Conservation (phyloP, 1,140 invertebrate species). For the Fopius arisanus region DNA sequence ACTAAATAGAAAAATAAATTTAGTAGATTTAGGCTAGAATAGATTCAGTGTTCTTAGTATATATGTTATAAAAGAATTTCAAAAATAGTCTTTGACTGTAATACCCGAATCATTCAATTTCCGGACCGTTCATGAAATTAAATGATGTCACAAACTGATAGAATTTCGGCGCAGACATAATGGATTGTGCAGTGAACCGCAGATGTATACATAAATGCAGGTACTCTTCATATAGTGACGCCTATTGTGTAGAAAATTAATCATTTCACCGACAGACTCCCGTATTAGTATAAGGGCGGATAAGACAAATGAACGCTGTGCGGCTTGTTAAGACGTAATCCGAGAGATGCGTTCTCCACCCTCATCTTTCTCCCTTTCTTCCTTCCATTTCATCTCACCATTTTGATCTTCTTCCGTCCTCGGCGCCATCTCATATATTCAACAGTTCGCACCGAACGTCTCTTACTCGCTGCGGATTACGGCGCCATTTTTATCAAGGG, state of each 20-base stretch:
- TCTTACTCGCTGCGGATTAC: not conserved
- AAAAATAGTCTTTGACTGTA: too few relatives aligned
- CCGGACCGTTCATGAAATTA: not conserved
- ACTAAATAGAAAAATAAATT: too few relatives aligned
- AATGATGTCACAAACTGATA: slow-evolving; percentile 6
- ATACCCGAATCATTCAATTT: too few relatives aligned
- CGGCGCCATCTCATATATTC: slow-evolving; percentile 3
- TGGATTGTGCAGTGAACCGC: not conserved
- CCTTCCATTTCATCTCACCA: not conserved
- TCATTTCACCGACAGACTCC: not conserved
- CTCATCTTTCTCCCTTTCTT: not conserved
- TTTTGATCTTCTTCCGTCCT: not conserved
- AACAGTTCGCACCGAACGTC: not conserved
- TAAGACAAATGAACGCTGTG: slow-evolving; percentile 43
- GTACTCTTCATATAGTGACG: not conserved
- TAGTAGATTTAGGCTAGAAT: too few relatives aligned
- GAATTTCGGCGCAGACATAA: not conserved
- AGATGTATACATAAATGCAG: not conserved
- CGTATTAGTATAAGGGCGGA: slow-evolving; percentile 20
- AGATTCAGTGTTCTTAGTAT: too few relatives aligned
- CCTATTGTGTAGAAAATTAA: slow-evolving; percentile 2
- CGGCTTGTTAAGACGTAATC: slow-evolving; percentile 65
- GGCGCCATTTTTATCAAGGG: not conserved
- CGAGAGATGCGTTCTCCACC: slow-evolving; percentile 56
- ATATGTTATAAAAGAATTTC: too few relatives aligned